A percentile compares a stretch with the other conserved stretches of the same genome.
These are phyloP conservation scores for Romanogobio albipinnatus DNA, from an alignment of 2,113 vertebrate species.

Conservation along the genomic window DNA sequence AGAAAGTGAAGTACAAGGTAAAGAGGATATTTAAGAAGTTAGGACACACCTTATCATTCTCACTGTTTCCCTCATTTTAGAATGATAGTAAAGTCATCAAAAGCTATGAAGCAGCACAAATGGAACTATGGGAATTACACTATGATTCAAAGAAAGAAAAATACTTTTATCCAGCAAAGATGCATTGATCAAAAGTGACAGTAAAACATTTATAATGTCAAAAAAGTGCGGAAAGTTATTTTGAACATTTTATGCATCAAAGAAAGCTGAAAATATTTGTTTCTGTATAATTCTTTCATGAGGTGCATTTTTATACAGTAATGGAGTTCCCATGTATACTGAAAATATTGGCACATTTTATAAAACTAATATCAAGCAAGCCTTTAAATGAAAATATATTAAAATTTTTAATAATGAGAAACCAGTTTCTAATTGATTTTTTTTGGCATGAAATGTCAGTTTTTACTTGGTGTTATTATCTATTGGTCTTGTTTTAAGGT, in stretches of 20 bases:
- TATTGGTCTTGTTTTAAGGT: constrained; percentile 70
- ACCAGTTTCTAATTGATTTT: not conserved
- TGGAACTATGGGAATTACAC: not conserved
- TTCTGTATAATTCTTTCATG: not conserved
- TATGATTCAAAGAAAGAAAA: not conserved
- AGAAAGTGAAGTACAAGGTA: constrained; percentile 81
- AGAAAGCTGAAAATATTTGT: no score
- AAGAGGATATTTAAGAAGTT: constrained; percentile 40
- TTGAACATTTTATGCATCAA: no score
- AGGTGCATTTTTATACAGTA: not conserved
- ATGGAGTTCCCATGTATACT: not conserved
- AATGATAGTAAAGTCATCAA: not conserved
- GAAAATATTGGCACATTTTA: not conserved
- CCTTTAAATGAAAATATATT: not conserved
- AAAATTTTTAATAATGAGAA: not conserved
- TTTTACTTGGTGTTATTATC: not conserved
- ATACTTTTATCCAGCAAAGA: not conserved
- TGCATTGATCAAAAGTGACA: not conserved
- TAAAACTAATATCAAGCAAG: not conserved
- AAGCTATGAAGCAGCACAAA: not conserved
- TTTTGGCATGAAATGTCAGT: not conserved
- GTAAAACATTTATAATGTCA: not conserved
- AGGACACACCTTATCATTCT: not conserved
- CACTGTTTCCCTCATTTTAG: not conserved
- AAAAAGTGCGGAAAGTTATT: not conserved